These are phyloP conservation scores for Pheosia gnoma DNA, from an alignment of 2,888 invertebrate genomes.

Conservation along the genomic window DNA sequence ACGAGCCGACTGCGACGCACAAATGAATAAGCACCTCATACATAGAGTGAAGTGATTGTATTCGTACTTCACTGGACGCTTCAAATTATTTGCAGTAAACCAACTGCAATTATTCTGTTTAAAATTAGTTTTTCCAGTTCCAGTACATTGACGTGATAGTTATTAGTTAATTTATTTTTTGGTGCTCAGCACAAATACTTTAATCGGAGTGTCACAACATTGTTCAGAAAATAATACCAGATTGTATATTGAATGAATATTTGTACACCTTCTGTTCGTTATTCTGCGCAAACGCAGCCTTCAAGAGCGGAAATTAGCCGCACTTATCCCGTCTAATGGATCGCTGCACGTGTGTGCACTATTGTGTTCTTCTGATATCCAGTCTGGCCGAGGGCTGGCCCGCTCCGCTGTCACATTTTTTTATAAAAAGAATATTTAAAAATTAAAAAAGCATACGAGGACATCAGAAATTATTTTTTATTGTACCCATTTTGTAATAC, in stretches of 20 bases:
- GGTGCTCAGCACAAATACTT: too few species aligned
- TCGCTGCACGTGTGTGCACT: slow-evolving; percentile 58
- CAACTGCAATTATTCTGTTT: slow-evolving; percentile 13
- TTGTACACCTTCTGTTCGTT: slow-evolving; percentile 47
- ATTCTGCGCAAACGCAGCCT: slow-evolving; percentile 54
- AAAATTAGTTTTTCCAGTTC: too few species aligned
- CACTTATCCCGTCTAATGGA: slow-evolving; percentile 79
- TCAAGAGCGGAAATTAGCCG: slow-evolving; percentile 73
- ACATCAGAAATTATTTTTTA: too few species aligned
- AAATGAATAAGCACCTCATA: slow-evolving; percentile 80
- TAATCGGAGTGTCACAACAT: background rate
- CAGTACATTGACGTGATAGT: too few species aligned
- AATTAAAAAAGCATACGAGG: background rate
- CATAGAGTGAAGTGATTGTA: slow-evolving; percentile 65
- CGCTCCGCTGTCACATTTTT: slow-evolving; percentile 20
- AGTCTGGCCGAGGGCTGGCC: slow-evolving; percentile 29
- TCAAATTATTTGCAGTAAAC: slow-evolving; percentile 31
- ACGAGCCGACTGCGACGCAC: slow-evolving; percentile 81
- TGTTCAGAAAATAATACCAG: background rate
- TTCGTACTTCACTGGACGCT: slow-evolving; percentile 43
- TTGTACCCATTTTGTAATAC: background rate
- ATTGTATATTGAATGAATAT: slow-evolving; percentile 37
- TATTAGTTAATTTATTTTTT: too few species aligned
- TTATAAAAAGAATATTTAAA: slow-evolving; percentile 14
- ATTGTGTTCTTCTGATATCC: slow-evolving; percentile 54